These are phyloP conservation scores for Tichodroma muraria DNA, from an alignment of 2,113 vertebrate genomes.

Conservation along the genomic window DNA sequence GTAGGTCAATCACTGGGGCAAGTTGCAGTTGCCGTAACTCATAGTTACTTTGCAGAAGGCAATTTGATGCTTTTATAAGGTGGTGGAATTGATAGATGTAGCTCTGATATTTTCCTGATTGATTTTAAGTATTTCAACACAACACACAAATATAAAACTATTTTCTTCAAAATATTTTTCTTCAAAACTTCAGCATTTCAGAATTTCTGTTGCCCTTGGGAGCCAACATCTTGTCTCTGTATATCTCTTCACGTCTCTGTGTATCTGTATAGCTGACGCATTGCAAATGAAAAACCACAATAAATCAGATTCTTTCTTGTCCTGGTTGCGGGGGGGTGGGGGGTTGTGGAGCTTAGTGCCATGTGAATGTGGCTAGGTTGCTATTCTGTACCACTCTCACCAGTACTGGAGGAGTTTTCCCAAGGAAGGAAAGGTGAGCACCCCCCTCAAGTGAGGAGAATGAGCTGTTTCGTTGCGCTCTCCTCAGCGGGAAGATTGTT, in stretches of 20 bases:
- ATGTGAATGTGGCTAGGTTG: not conserved
- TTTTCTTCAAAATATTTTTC: too few species aligned
- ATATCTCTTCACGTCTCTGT: too few species aligned
- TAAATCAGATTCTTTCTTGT: not conserved
- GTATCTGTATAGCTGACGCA: not conserved
- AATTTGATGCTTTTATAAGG: not conserved
- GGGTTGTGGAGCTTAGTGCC: not conserved
- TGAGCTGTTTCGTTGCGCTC: not conserved
- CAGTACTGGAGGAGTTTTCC: too few species aligned
- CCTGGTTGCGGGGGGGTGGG: accelerated
- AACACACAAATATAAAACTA: not conserved
- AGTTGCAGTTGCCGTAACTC: accelerated
- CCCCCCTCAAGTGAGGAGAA: accelerated
- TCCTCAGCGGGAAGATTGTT: not conserved
- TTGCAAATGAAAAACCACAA: not conserved
- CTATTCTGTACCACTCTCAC: not conserved
- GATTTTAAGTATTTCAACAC: not conserved
- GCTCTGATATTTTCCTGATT: not conserved
- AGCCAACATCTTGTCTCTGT: not conserved
- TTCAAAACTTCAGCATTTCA: not conserved
- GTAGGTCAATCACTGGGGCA: accelerated
- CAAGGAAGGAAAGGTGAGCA: not conserved
- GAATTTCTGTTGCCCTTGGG: not conserved
- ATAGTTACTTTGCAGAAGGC: not conserved
- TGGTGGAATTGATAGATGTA: not conserved